A percentile compares a stretch with the other conserved stretches of the same genome.
phyloP scores from a whole-genome alignment of 2,888 invertebrate genomes.

The Dryocosmus kuriphilus region DNA sequence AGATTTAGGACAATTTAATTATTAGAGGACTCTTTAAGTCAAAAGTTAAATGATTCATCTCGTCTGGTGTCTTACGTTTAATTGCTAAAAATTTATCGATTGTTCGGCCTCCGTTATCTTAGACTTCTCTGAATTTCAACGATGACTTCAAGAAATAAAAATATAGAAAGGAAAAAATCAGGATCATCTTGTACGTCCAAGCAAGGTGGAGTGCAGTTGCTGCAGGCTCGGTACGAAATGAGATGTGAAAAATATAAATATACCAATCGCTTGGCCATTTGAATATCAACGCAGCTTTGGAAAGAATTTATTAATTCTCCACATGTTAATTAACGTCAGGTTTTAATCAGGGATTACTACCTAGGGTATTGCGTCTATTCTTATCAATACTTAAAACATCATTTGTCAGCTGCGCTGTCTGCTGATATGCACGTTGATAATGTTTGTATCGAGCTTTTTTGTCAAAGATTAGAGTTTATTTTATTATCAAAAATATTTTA shows the following conservation, averaged over 20 bases:
- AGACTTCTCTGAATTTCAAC: slow-evolving; percentile 49
- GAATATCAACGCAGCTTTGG: not conserved
- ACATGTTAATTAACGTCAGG: slow-evolving; percentile 6
- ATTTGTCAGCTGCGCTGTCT: slow-evolving; percentile 17
- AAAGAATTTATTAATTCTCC: not conserved
- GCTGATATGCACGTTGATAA: slow-evolving; percentile 50
- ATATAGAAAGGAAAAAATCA: not conserved
- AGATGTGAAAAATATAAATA: too few relatives aligned
- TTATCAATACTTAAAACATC: slow-evolving; percentile 51
- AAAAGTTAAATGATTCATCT: slow-evolving; percentile 23
- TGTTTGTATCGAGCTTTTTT: slow-evolving; percentile 63
- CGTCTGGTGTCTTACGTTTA: slow-evolving; percentile 51
- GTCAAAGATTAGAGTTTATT: slow-evolving; percentile 75
- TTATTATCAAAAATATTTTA: slow-evolving; percentile 68
- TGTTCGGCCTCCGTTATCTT: slow-evolving; percentile 54
- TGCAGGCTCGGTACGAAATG: too few relatives aligned
- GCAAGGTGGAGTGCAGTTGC: too few relatives aligned
- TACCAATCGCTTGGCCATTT: too few relatives aligned
- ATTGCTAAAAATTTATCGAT: slow-evolving; percentile 54
- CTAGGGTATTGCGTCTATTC: slow-evolving; percentile 55
- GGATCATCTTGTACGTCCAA: too few relatives aligned
- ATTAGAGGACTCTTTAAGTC: slow-evolving; percentile 26
- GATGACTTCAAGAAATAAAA: slow-evolving; percentile 7
- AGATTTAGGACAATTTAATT: slow-evolving; percentile 27
- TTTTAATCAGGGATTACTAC: slow-evolving; percentile 21